Percentiles rank a stretch among this genome's conserved stretches.
phyloP scores from a whole-genome alignment of 2,113 vertebrate species.

The Apeltes quadracus region DNA sequence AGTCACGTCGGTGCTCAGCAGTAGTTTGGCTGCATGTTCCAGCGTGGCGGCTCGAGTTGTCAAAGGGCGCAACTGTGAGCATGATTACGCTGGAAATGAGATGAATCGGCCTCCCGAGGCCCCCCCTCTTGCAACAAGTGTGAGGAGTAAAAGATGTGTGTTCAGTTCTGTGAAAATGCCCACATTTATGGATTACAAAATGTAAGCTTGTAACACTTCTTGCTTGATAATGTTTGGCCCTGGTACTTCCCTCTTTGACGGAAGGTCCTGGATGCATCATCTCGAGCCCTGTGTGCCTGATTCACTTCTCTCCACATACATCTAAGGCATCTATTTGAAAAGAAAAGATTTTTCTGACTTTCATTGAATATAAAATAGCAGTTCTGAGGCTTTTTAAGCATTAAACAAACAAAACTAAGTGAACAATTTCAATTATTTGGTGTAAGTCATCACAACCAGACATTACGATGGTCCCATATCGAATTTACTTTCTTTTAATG shows the following conservation, averaged over 20 bases:
- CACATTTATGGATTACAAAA: neutral
- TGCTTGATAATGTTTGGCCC: neutral
- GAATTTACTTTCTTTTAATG: neutral
- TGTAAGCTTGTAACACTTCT: neutral
- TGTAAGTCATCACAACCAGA: neutral
- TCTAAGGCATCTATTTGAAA: neutral
- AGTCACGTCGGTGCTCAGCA: neutral
- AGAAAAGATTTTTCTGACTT: neutral
- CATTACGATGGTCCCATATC: neutral
- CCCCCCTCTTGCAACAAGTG: conserved; percentile 36
- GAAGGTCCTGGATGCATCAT: neutral
- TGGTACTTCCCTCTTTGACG: neutral
- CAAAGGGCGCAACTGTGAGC: neutral
- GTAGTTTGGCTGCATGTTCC: neutral
- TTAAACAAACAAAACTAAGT: neutral
- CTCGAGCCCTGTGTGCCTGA: neutral
- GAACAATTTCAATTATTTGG: neutral
- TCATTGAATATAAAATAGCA: neutral
- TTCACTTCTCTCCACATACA: neutral
- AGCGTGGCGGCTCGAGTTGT: neutral
- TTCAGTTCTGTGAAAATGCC: neutral
- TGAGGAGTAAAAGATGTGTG: neutral
- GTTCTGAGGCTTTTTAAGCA: neutral
- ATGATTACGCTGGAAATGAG: neutral
- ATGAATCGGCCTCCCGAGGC: neutral